Evolutionary conservation across 2,113 vertebrate genomes (phyloP).

Genomic region (Gasterosteus nipponicus): DNA sequence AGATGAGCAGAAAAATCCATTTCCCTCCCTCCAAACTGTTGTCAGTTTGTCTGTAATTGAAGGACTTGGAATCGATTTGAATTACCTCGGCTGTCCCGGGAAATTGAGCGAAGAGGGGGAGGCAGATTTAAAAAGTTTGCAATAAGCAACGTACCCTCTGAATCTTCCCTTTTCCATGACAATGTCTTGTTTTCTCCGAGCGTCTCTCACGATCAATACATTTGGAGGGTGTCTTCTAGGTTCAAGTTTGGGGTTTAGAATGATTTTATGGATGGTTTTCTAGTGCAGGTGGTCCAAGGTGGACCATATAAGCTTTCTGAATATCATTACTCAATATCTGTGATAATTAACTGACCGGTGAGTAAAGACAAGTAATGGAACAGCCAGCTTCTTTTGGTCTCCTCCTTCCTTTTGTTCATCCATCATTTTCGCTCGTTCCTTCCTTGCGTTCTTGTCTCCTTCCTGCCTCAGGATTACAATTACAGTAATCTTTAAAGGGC

Average conservation of each 20-base stretch:
- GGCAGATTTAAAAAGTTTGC: conserved; percentile 63
- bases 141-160: conserved; percentile 40
- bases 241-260: conserved; percentile 5
- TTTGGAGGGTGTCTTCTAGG: conserved; percentile 11
- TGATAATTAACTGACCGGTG: not conserved
- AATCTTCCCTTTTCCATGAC: conserved; percentile 50
- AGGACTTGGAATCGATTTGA: conserved; percentile 79
- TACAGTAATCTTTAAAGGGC: not conserved
- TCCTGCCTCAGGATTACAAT: not conserved
- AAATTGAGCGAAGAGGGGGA: conserved; percentile 58
- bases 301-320: not conserved
- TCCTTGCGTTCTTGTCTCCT: not conserved
- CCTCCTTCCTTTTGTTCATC: not conserved
- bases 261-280: conserved; percentile 13
- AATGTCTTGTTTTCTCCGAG: conserved; percentile 41
- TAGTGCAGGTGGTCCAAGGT: not conserved
- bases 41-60: conserved; percentile 74
- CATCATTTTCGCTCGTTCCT: not conserved
- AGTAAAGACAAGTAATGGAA: not conserved
- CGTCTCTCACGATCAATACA: conserved; percentile 39
- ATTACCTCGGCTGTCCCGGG: conserved; percentile 71
- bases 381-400: not conserved
- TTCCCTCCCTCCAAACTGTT: conserved; percentile 68
- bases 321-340: not conserved
- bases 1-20: conserved; percentile 75